phyloP scores from a whole-genome alignment of 2,888 invertebrate genomes.

The Keiferia lycopersicella region DNA sequence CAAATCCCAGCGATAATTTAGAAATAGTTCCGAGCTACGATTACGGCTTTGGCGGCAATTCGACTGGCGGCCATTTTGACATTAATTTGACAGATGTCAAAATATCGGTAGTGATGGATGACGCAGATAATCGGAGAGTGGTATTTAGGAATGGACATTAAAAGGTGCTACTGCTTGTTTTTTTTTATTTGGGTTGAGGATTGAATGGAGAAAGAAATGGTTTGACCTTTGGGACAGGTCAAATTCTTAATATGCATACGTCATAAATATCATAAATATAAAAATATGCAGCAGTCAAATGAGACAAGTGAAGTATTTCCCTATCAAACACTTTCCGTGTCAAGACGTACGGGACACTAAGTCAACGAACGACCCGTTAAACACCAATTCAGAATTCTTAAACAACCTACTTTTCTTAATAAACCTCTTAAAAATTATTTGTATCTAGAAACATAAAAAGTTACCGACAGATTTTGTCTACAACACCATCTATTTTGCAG shows the following conservation, averaged over 20 bases:
- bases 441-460: too few relatives aligned
- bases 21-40: background rate
- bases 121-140: slow-evolving; percentile 14
- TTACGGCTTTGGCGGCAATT: slow-evolving; percentile 1
- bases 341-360: too few relatives aligned
- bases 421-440: too few relatives aligned
- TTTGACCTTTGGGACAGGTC: slow-evolving; percentile 2
- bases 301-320: too few relatives aligned
- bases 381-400: too few relatives aligned
- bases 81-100: slow-evolving; percentile 77
- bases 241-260: background rate
- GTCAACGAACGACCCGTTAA: too few relatives aligned
- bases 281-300: too few relatives aligned
- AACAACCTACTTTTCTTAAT: too few relatives aligned
- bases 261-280: too few relatives aligned
- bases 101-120: slow-evolving; percentile 39
- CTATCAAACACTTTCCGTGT: too few relatives aligned
- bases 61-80: slow-evolving; percentile 36
- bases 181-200: background rate
- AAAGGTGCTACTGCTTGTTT: slow-evolving; percentile 9
- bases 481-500: too few relatives aligned
- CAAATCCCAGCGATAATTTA: background rate
- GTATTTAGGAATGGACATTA: slow-evolving; percentile 17
- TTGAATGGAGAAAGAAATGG: background rate
- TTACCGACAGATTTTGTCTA: too few relatives aligned